These are phyloP conservation scores for Mormyrops boulengeri DNA, from an alignment of 2,797 vertebrate species.

Conservation along the genomic window DNA sequence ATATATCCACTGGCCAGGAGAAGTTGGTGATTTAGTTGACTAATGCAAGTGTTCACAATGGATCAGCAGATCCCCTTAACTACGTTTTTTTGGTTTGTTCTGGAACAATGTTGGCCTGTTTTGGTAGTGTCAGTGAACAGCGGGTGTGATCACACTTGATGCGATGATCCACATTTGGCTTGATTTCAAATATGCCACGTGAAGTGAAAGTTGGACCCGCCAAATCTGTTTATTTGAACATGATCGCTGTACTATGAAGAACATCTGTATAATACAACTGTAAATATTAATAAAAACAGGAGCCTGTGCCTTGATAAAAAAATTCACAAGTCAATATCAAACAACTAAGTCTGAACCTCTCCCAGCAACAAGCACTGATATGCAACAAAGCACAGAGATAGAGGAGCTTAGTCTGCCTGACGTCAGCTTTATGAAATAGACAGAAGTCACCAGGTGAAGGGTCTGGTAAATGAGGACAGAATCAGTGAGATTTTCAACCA, in stretches of 20 bases:
- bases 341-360: background rate
- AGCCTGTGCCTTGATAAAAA: background rate
- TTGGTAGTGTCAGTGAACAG: background rate
- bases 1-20: background rate
- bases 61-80: background rate
- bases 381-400: background rate
- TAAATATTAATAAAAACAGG: background rate
- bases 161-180: background rate
- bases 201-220: background rate
- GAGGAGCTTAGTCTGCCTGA: background rate
- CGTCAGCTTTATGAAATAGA: background rate
- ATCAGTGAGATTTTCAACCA: background rate
- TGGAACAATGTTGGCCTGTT: background rate
- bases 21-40: background rate
- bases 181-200: background rate
- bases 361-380: background rate
- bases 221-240: background rate
- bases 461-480: background rate
- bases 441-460: background rate
- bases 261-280: background rate
- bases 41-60: background rate
- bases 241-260: background rate
- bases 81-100: background rate
- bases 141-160: background rate
- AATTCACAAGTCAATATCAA: background rate